Evolutionary conservation across 2,888 invertebrate genomes (phyloP).

Genomic region (Buathra laborator): DNA sequence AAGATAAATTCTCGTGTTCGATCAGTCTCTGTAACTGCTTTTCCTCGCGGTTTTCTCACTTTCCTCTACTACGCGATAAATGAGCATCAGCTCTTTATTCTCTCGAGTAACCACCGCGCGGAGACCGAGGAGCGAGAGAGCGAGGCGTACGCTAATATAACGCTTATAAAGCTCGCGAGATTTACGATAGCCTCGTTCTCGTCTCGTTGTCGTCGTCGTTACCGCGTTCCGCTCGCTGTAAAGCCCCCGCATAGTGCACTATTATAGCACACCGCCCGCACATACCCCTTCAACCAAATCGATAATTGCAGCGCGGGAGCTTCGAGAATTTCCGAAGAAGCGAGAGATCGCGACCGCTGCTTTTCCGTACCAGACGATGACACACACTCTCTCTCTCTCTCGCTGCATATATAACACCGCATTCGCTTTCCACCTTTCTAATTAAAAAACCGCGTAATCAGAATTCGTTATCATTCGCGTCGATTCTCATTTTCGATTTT

Average conservation of each 20-base stretch:
- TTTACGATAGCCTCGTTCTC: slow-evolving; percentile 57
- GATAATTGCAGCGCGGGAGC: slow-evolving; percentile 56
- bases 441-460: slow-evolving; percentile 49
- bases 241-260: slow-evolving; percentile 24
- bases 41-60: slow-evolving; percentile 25
- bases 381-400: not conserved
- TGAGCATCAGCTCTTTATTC: slow-evolving; percentile 52
- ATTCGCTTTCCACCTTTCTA: not conserved
- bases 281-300: slow-evolving; percentile 36
- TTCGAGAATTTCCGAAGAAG: slow-evolving; percentile 46
- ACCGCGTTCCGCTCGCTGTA: slow-evolving; percentile 51
- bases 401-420: not conserved
- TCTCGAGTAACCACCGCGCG: slow-evolving; percentile 25
- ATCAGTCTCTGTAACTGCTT: slow-evolving; percentile 47
- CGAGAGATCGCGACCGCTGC: slow-evolving; percentile 22
- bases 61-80: slow-evolving; percentile 50
- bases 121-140: slow-evolving; percentile 18
- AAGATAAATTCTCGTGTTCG: slow-evolving; percentile 46
- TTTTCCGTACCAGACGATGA: not conserved
- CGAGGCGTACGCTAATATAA: slow-evolving; percentile 62
- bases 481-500: slow-evolving; percentile 18
- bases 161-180: slow-evolving; percentile 62
- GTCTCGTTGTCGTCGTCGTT: slow-evolving; percentile 53
- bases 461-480: slow-evolving; percentile 24
- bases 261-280: slow-evolving; percentile 31